phyloP scores from a whole-genome alignment of 2,797 vertebrate species.

The Coracias cyanogaster region DNA sequence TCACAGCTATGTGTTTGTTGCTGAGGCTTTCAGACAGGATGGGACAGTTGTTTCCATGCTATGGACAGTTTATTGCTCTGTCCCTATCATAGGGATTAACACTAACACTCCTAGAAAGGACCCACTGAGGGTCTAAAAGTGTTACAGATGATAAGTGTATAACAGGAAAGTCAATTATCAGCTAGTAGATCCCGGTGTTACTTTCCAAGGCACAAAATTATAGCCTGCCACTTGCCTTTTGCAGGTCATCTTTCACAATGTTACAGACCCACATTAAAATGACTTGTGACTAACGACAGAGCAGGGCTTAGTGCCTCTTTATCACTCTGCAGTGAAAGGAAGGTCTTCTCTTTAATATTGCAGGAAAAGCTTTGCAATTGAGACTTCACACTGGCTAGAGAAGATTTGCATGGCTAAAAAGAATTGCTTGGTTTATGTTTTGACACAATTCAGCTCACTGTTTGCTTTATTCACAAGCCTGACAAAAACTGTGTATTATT shows the following conservation, averaged over 20 bases:
- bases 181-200: slow-evolving; percentile 44
- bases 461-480: slow-evolving; percentile 55
- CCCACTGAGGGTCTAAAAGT: slow-evolving; percentile 4
- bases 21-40: background rate
- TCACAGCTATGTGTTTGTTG: background rate
- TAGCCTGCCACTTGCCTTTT: slow-evolving; percentile 62
- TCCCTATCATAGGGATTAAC: background rate
- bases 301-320: slow-evolving; percentile 31
- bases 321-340: slow-evolving; percentile 27
- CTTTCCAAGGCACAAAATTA: slow-evolving; percentile 68
- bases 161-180: slow-evolving; percentile 72
- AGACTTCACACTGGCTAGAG: slow-evolving; percentile 3
- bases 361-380: slow-evolving; percentile 11
- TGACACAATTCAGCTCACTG: slow-evolving; percentile 4
- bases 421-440: slow-evolving; percentile 15
- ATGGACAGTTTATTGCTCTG: background rate
- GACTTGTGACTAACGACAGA: slow-evolving; percentile 52
- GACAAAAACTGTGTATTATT: background rate
- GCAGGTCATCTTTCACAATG: slow-evolving; percentile 64
- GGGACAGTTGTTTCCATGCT: background rate
- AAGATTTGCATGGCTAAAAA: slow-evolving; percentile 52
- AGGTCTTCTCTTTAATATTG: slow-evolving; percentile 21
- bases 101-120: background rate
- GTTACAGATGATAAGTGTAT: slow-evolving; percentile 59
- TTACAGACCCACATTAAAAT: slow-evolving; percentile 71